Conservation (phyloP, 2,113 vertebrate genomes). For the Ploceus nigricollis region DNA sequence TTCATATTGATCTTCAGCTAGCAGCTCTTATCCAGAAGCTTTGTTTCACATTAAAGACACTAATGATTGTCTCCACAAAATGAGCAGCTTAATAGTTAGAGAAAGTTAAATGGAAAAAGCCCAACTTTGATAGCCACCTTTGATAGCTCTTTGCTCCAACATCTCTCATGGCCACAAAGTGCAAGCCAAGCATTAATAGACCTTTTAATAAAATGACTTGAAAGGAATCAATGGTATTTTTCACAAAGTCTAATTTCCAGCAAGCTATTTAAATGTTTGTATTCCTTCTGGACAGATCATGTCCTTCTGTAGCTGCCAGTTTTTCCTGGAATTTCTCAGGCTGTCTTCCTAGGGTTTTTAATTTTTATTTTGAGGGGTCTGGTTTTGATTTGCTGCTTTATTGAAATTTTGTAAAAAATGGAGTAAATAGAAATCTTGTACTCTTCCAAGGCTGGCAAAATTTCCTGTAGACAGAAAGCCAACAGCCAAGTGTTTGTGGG, state of each 20-base stretch:
- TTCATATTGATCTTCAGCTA: conserved; percentile 76
- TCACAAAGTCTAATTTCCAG: conserved; percentile 45
- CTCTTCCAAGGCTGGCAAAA: not conserved
- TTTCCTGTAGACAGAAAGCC: not conserved
- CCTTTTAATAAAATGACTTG: conserved; percentile 57
- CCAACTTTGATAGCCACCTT: conserved; percentile 66
- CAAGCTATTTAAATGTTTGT: conserved; percentile 38
- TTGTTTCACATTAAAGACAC: conserved; percentile 75
- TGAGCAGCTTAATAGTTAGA: conserved; percentile 69
- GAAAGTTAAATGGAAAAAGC: conserved; percentile 62
- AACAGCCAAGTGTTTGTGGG: not conserved
- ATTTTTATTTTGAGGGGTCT: not conserved
- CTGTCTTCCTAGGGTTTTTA: not conserved
- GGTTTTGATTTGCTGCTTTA: not conserved
- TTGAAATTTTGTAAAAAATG: not conserved
- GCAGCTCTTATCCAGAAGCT: conserved; percentile 75
- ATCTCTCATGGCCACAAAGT: conserved; percentile 49
- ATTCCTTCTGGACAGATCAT: conserved; percentile 7
- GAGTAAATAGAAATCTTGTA: not conserved
- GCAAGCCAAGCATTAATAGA: conserved; percentile 57
- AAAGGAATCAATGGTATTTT: conserved; percentile 44
- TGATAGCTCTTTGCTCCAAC: conserved; percentile 60
- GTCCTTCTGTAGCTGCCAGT: not conserved
- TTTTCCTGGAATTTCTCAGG: conserved; percentile 26
- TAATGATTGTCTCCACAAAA: conserved; percentile 74